Evolutionary conservation across 2,113 vertebrate species (phyloP), one percentile per base, ranked within the genome.

Genomic region (Glaucidium brasilianum): DNA sequence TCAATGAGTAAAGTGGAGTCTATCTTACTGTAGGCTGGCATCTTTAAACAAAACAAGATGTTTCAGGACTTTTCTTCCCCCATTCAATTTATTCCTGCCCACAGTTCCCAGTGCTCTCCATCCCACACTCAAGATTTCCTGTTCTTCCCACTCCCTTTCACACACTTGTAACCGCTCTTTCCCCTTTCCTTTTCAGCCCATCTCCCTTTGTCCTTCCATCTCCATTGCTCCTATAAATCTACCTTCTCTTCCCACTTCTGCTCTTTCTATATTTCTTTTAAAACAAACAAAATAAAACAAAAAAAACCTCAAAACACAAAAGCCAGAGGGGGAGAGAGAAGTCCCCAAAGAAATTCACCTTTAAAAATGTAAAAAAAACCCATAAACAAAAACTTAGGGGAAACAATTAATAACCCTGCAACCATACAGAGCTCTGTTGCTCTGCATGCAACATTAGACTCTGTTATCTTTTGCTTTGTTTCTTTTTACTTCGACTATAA

Each of bases 401-500:
- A 74, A 77, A 32, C 32, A 80, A 12, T 11, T 4, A 83, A 89
- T 34, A 89, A 79, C 26, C n/a, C 29, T 77, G 41, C 29, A 74
- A 74, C 37, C 55, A 4, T 9, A 77, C 37, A 32, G 15, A 86
- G 60, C 64, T 79, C 19, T 37, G 6, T 17, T 76, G 39, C 50
- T 72, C 85, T 58, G 58, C 32, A 77, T 69, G 58, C 8, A 5
- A 37, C 53, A 53, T 37, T 18, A 45, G 45, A 49, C 56, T 76
- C 56, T 19, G 6, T 58, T 86, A 63, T 63, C 88, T 60, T 78
- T 62, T 64, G 39, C 34, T 43, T 45, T 45, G 17, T 45, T 92
- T 95, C 74, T 60, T 47, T 88, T 85, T 93, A 77, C 92, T 91
- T 89, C 78, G 94, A 78, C 35, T 45, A 63, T 19, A 95, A 91